Conservation (phyloP, 2,888 invertebrate species). For the Caradrina clavipalpis region DNA sequence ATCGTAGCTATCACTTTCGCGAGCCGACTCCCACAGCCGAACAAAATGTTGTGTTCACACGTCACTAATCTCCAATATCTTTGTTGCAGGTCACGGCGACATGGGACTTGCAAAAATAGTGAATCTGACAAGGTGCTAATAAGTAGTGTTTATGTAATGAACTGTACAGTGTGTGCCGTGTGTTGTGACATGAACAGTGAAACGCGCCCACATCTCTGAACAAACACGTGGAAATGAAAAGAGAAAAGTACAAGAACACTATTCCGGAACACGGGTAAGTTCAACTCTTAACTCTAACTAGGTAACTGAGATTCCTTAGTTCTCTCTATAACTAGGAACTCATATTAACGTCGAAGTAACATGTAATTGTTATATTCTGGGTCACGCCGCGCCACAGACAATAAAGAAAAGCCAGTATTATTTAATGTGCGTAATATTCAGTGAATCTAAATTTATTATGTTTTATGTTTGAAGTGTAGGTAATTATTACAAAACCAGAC, state of each 20-base stretch:
- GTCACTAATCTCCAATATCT: slow-evolving; percentile 65
- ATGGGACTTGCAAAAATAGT: slow-evolving; percentile 68
- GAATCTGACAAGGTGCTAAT: slow-evolving; percentile 69
- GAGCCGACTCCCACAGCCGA: slow-evolving; percentile 48
- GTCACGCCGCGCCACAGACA: slow-evolving; percentile 55
- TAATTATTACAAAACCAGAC: slow-evolving; percentile 65
- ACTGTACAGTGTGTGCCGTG: slow-evolving; percentile 66
- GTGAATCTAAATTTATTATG: slow-evolving; percentile 64
- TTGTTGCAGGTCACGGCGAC: slow-evolving; percentile 75
- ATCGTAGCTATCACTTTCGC: slow-evolving; percentile 16
- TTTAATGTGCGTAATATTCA: slow-evolving; percentile 61
- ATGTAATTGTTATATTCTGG: slow-evolving; percentile 57
- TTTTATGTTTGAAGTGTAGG: slow-evolving; percentile 55
- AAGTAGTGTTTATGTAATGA: slow-evolving; percentile 72
- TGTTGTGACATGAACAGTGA: slow-evolving; percentile 83
- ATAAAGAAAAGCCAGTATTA: slow-evolving; percentile 59
- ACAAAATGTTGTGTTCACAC: slow-evolving; percentile 50
- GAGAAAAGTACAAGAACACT: slow-evolving; percentile 88
- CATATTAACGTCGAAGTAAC: slow-evolving; percentile 38
- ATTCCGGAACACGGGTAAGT: slow-evolving; percentile 82
- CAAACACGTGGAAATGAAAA: slow-evolving; percentile 88
- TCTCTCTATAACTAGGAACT: slow-evolving; percentile 41
- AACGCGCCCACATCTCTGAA: slow-evolving; percentile 71
- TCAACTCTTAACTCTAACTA: slow-evolving; percentile 3
- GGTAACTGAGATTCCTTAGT: slow-evolving; percentile 24